A percentile compares a stretch with the other conserved stretches of the same genome.
These are phyloP conservation scores for Magallana ariakensis DNA, from an alignment of 1,140 invertebrate species.

Conservation along the genomic window DNA sequence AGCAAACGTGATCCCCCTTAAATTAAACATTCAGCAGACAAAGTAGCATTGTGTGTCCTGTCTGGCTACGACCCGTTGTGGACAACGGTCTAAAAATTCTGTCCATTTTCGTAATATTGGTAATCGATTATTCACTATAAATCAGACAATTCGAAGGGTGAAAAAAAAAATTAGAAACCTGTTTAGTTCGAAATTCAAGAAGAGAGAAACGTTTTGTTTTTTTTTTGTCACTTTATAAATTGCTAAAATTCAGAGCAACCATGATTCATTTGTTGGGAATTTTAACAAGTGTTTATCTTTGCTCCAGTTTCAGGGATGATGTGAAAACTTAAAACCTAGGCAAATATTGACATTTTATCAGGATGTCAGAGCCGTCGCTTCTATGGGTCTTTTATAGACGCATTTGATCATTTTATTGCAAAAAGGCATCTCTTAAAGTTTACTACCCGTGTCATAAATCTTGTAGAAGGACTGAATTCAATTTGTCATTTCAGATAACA, in stretches of 20 bases:
- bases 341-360: constrained; percentile 39
- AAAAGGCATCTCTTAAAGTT: background rate
- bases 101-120: too few relatives aligned
- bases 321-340: background rate
- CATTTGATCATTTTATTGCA: constrained; percentile 26
- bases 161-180: too few relatives aligned
- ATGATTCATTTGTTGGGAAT: constrained; percentile 18
- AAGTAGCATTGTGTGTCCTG: background rate
- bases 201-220: too few relatives aligned
- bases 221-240: background rate
- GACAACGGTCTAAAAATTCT: background rate
- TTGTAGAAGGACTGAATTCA: background rate
- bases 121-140: too few relatives aligned
- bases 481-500: background rate
- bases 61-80: background rate
- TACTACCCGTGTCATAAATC: background rate
- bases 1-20: background rate
- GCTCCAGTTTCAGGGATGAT: constrained; percentile 27
- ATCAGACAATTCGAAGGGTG: too few relatives aligned
- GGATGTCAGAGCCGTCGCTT: background rate
- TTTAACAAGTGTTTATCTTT: constrained; percentile 32
- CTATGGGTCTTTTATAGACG: background rate
- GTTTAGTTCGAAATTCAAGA: too few relatives aligned
- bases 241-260: background rate
- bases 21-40: background rate